phyloP scores from a whole-genome alignment of 1,140 invertebrate genomes.

The Andricus grossulariae region DNA sequence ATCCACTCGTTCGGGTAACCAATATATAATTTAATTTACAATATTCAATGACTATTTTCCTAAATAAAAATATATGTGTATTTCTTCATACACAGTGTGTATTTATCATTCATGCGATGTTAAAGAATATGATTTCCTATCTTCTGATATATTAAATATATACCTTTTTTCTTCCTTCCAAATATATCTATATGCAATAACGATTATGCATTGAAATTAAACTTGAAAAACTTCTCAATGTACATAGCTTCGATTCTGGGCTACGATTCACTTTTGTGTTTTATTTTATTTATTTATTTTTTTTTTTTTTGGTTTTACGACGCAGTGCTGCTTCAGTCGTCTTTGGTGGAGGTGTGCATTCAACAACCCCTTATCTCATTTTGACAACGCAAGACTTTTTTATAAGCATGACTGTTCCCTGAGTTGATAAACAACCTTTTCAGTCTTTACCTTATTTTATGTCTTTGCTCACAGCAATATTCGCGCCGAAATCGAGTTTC shows the following conservation, averaged over 20 bases:
- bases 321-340: constrained; percentile 66
- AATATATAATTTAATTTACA: constrained; percentile 56
- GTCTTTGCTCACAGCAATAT: constrained; percentile 51
- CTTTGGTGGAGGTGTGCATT: constrained; percentile 66
- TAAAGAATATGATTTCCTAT: constrained; percentile 57
- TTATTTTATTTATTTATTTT: constrained; percentile 42
- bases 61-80: constrained; percentile 61
- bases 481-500: constrained; percentile 39
- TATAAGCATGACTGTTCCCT: constrained; percentile 66
- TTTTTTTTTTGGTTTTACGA: constrained; percentile 66
- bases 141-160: constrained; percentile 57
- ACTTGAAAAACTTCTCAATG: constrained; percentile 42
- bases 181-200: constrained; percentile 42
- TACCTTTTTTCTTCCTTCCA: constrained; percentile 48
- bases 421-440: constrained; percentile 70
- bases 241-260: constrained; percentile 41
- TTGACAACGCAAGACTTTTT: constrained; percentile 51
- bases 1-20: constrained; percentile 43
- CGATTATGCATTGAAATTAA: constrained; percentile 43
- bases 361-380: constrained; percentile 45
- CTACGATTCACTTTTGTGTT: constrained; percentile 38
- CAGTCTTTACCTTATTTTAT: constrained; percentile 62
- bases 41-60: constrained; percentile 61
- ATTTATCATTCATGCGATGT: background rate
- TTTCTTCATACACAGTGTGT: constrained; percentile 45